Conservation (phyloP, 2,888 invertebrate genomes). For the Limulus polyphemus region DNA sequence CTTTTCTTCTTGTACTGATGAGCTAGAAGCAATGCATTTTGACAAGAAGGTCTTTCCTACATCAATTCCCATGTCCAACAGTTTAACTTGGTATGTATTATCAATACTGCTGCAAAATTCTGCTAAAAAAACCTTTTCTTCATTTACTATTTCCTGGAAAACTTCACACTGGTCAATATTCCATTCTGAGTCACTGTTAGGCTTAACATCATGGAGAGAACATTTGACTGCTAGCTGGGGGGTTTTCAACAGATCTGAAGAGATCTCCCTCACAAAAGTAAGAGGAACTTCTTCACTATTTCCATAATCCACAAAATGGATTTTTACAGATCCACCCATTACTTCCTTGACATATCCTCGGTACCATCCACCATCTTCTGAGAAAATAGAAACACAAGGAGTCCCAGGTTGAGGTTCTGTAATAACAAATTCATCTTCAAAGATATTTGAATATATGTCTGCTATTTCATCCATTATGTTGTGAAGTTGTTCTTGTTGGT, state of each 20-base stretch:
- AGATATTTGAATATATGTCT: too few species aligned
- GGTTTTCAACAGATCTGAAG: slow-evolving; percentile 3
- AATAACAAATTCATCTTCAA: not conserved
- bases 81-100: not conserved
- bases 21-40: too few species aligned
- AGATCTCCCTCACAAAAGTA: slow-evolving; percentile 3
- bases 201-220: slow-evolving; percentile 13
- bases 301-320: slow-evolving; percentile 20
- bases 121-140: not conserved
- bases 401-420: slow-evolving; percentile 1
- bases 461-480: not conserved
- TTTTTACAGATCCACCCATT: slow-evolving; percentile 4
- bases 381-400: slow-evolving; percentile 26
- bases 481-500: not conserved
- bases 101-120: not conserved
- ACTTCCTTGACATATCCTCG: slow-evolving; percentile 26
- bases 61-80: not conserved
- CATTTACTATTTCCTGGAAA: not conserved
- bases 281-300: slow-evolving; percentile 9
- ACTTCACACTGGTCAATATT: slow-evolving; percentile 1
- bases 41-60: not conserved
- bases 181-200: slow-evolving; percentile 6
- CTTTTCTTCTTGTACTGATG: too few species aligned
- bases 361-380: slow-evolving; percentile 34
- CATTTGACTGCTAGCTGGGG: slow-evolving; percentile 16